Percentiles rank a stretch among this genome's conserved stretches.
Evolutionary conservation across 2,888 invertebrate genomes (phyloP).

Genomic region (Chironomus riparius): DNA sequence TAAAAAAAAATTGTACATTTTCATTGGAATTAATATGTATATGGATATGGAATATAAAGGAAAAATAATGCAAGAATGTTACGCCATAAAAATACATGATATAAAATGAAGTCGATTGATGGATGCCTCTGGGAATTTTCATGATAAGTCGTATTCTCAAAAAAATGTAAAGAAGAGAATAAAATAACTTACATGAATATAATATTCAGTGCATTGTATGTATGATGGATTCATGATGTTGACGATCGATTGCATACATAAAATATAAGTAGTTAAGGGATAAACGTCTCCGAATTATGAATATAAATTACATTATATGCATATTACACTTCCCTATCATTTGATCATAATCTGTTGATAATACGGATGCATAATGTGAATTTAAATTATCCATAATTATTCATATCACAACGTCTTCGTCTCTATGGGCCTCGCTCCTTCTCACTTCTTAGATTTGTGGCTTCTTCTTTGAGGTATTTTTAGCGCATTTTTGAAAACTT

Average conservation of each 20-base stretch:
- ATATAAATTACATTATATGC: background rate
- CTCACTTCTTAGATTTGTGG: background rate
- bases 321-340: constrained; percentile 15
- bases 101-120: constrained; percentile 25
- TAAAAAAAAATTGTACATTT: background rate
- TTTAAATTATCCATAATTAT: constrained; percentile 21
- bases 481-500: too few species aligned
- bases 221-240: constrained; percentile 14
- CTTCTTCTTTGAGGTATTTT: background rate
- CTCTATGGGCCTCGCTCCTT: background rate
- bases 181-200: background rate
- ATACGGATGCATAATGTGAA: constrained; percentile 22
- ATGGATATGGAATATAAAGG: background rate
- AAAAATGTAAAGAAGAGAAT: background rate
- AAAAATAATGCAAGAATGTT: constrained; percentile 6
- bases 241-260: background rate
- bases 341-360: constrained; percentile 17
- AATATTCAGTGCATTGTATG: background rate
- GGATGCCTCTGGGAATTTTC: constrained; percentile 21
- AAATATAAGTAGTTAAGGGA: background rate
- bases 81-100: constrained; percentile 22
- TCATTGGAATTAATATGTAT: constrained; percentile 8
- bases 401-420: constrained; percentile 1
- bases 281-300: constrained; percentile 4
- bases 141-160: background rate